Evolutionary conservation across 2,797 vertebrate species (phyloP).

Genomic region (Protonibea diacanthus): DNA sequence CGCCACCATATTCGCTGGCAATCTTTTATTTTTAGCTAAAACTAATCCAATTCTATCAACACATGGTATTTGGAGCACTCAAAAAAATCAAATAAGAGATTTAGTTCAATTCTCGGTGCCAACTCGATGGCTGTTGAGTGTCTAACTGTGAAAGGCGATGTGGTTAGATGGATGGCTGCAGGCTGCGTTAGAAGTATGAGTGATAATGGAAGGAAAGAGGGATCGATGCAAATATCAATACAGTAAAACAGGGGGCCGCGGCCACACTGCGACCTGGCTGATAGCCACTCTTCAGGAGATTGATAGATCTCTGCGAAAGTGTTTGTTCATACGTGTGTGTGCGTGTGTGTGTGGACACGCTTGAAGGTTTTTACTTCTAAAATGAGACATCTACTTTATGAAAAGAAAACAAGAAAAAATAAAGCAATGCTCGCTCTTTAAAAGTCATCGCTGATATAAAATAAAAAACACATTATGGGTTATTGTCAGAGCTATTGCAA

Average conservation of each 20-base stretch:
- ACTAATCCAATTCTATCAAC: constrained; percentile 21
- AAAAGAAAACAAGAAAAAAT: constrained; percentile 13
- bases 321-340: background rate
- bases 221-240: constrained; percentile 85
- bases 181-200: constrained; percentile 64
- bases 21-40: constrained; percentile 28
- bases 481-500: constrained; percentile 11
- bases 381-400: constrained; percentile 26
- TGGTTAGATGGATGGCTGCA: constrained; percentile 60
- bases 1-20: background rate
- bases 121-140: constrained; percentile 39
- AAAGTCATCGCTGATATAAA: constrained; percentile 25
- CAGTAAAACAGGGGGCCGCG: constrained; percentile 63
- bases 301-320: constrained; percentile 52
- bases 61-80: constrained; percentile 33
- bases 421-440: constrained; percentile 21
- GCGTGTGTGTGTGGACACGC: constrained; percentile 8
- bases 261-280: constrained; percentile 60
- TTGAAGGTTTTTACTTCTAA: constrained; percentile 13
- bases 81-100: constrained; percentile 56
- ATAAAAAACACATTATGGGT: constrained; percentile 13
- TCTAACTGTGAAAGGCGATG: constrained; percentile 59
- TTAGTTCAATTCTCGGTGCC: constrained; percentile 47
- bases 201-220: constrained; percentile 78
- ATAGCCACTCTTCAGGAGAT: constrained; percentile 60